Evolutionary conservation across 2,797 vertebrate genomes (phyloP).

Genomic region (Pogoniulus pusillus): DNA sequence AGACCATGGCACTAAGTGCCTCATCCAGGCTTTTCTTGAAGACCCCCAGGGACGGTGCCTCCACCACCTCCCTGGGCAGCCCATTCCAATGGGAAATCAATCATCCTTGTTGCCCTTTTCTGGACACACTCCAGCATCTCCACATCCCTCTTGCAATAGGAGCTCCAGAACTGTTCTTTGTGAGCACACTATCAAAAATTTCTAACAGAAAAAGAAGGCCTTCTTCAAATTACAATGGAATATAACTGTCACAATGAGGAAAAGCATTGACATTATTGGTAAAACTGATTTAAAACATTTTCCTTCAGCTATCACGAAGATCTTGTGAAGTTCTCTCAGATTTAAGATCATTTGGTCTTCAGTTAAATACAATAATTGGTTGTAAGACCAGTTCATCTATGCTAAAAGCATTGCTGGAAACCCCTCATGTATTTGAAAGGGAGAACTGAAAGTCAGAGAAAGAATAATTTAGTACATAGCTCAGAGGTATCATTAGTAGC

Average conservation of each 20-base stretch:
- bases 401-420: slow-evolving; percentile 46
- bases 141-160: no score
- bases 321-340: slow-evolving; percentile 13
- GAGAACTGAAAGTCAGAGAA: slow-evolving; percentile 41
- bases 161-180: no score
- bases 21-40: no score
- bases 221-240: not conserved
- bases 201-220: not conserved
- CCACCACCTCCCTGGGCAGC: no score
- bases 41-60: no score
- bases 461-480: slow-evolving; percentile 59
- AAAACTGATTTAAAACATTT: slow-evolving; percentile 56
- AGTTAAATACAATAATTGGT: slow-evolving; percentile 50
- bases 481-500: slow-evolving; percentile 56
- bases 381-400: slow-evolving; percentile 3
- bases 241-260: not conserved
- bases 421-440: slow-evolving; percentile 47
- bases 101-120: no score
- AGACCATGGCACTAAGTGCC: no score
- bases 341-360: slow-evolving; percentile 17
- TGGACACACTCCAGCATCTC: no score
- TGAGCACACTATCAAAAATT: not conserved
- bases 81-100: no score
- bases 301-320: slow-evolving; percentile 26
- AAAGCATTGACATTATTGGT: slow-evolving; percentile 49